A percentile compares a stretch with the other conserved stretches of the same genome.
Evolutionary conservation across 2,113 vertebrate species (phyloP).

Genomic region (Eolophus roseicapilla): DNA sequence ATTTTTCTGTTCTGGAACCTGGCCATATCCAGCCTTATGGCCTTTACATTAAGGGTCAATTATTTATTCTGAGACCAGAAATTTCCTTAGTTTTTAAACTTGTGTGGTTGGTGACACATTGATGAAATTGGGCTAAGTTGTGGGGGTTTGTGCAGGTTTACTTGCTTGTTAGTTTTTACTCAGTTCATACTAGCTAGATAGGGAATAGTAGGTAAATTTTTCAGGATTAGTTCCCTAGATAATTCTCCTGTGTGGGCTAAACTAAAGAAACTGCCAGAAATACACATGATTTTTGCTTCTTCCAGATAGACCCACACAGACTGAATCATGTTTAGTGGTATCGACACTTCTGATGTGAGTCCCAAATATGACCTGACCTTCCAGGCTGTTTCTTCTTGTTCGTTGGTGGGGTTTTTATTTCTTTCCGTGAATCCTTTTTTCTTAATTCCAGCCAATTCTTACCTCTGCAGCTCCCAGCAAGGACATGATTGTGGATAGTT

Average conservation of each 20-base stretch:
- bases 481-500: background rate
- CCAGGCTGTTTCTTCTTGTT: background rate
- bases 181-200: background rate
- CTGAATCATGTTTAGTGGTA: background rate
- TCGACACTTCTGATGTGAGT: background rate
- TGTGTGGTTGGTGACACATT: background rate
- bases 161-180: background rate
- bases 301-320: background rate
- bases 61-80: background rate
- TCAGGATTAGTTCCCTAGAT: background rate
- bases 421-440: background rate
- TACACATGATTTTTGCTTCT: background rate
- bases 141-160: background rate
- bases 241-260: background rate
- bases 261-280: background rate
- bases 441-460: background rate
- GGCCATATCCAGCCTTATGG: background rate
- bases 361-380: background rate
- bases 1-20: background rate
- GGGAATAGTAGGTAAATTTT: background rate
- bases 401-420: accelerated
- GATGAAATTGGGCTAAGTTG: background rate
- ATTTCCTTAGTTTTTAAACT: background rate
- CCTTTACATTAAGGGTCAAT: background rate
- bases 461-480: background rate